phyloP scores from a whole-genome alignment of 35 echinoderm and acorn worm species.

The Apostichopus japonicus region DNA sequence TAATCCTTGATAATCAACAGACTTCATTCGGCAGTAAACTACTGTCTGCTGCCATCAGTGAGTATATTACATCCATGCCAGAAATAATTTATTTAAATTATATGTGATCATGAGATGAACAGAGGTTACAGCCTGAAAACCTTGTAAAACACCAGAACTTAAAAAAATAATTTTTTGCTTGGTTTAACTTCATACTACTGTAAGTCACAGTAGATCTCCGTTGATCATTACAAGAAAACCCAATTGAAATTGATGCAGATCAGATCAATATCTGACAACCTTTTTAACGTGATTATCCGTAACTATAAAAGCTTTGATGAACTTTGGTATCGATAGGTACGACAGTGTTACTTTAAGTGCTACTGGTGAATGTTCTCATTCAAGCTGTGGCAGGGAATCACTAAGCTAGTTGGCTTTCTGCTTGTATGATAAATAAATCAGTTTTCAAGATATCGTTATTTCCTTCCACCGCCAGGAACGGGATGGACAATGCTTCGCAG shows the following conservation, averaged over 20 bases:
- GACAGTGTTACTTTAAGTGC: too few relatives aligned
- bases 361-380: too few relatives aligned
- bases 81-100: background rate
- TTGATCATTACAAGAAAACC: background rate
- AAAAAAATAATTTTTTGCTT: background rate
- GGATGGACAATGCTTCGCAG: conserved; percentile 77
- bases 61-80: conserved; percentile 37
- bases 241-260: background rate
- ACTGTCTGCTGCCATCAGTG: conserved; percentile 72
- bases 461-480: conserved; percentile 57
- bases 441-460: background rate
- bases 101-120: background rate
- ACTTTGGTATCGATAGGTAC: background rate
- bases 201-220: background rate
- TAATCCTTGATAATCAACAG: conserved; percentile 79
- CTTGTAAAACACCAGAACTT: background rate
- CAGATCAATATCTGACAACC: background rate
- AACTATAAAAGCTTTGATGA: background rate
- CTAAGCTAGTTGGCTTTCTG: too few relatives aligned
- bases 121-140: too few relatives aligned
- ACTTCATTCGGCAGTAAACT: conserved; percentile 65
- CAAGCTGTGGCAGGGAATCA: too few relatives aligned
- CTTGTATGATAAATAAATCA: too few relatives aligned
- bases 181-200: background rate
- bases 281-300: background rate